These are phyloP conservation scores for Dermolepida albohirtum DNA, from an alignment of 2,888 invertebrate species.

Conservation along the genomic window DNA sequence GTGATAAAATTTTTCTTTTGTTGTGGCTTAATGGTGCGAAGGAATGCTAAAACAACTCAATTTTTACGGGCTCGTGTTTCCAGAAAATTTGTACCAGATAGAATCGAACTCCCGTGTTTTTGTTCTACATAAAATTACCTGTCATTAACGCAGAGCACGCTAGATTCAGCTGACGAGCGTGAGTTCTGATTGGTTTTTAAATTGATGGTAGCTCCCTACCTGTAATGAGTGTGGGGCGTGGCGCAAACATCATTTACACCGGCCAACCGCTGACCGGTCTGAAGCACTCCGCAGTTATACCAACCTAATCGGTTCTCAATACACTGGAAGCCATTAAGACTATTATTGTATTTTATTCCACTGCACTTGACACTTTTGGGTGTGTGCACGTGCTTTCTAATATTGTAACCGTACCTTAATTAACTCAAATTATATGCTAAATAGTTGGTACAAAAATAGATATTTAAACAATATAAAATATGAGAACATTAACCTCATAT, in stretches of 20 bases:
- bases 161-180: slow-evolving; percentile 60
- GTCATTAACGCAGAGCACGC: slow-evolving; percentile 53
- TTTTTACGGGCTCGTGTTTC: slow-evolving; percentile 44
- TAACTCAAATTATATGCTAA: not conserved
- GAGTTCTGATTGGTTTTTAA: slow-evolving; percentile 65
- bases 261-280: slow-evolving; percentile 64
- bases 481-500: no score
- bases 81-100: slow-evolving; percentile 53
- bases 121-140: slow-evolving; percentile 59
- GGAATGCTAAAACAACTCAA: slow-evolving; percentile 40
- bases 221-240: slow-evolving; percentile 65
- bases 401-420: not conserved
- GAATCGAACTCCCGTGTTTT: slow-evolving; percentile 57
- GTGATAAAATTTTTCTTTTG: slow-evolving; percentile 30
- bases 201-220: slow-evolving; percentile 65
- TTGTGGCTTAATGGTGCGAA: slow-evolving; percentile 33
- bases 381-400: slow-evolving; percentile 17
- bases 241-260: slow-evolving; percentile 65
- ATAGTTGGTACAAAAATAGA: not conserved
- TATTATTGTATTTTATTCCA: slow-evolving; percentile 52
- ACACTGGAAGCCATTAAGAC: slow-evolving; percentile 61
- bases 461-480: no score
- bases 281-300: slow-evolving; percentile 40
- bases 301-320: slow-evolving; percentile 61
- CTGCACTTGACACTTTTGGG: slow-evolving; percentile 57